phyloP scores from a whole-genome alignment of 2,888 invertebrate genomes.

The Oscheius sp. region DNA sequence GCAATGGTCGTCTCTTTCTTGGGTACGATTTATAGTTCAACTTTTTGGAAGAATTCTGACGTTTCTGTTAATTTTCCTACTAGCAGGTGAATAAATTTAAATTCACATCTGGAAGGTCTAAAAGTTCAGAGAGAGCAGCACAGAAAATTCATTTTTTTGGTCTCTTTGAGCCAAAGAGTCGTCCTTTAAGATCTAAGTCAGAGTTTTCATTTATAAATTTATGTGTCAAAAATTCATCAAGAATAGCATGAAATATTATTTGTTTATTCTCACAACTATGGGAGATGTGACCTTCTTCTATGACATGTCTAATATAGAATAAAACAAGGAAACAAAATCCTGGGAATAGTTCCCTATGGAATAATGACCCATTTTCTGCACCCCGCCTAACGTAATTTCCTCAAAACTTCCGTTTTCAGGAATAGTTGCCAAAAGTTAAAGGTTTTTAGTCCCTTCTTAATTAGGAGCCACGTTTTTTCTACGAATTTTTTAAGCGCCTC shows the following conservation, averaged over 20 bases:
- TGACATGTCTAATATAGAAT: no score
- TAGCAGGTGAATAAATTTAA: no score
- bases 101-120: no score
- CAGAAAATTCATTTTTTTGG: no score
- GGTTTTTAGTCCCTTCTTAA: background rate
- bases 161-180: no score
- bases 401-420: background rate
- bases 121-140: no score
- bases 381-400: background rate
- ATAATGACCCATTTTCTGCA: background rate
- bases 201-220: background rate
- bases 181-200: background rate
- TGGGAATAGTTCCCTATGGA: background rate
- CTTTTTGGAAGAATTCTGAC: no score
- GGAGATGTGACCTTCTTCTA: no score
- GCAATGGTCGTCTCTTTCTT: no score
- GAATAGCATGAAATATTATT: background rate
- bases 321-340: no score
- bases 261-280: background rate
- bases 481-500: background rate
- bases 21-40: no score
- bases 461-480: conserved; percentile 1
- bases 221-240: background rate
- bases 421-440: background rate
- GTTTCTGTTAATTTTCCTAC: no score